phyloP scores from a whole-genome alignment of 2,888 invertebrate species.

The Tipula lateralis region DNA sequence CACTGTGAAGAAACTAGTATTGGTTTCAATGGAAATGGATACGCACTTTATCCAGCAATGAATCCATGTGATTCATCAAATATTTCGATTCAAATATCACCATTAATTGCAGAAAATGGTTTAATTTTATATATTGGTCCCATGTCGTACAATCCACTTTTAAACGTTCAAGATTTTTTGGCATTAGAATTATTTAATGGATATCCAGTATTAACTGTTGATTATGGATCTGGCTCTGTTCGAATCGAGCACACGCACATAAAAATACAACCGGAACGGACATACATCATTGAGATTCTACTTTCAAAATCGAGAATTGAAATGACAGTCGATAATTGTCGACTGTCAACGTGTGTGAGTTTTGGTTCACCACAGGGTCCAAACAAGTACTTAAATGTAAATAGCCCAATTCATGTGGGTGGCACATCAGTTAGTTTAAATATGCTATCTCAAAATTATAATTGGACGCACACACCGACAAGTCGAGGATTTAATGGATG shows the following conservation, averaged over 20 bases:
- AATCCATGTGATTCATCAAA: slow-evolving; percentile 80
- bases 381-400: slow-evolving; percentile 72
- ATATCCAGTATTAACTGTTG: slow-evolving; percentile 74
- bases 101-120: slow-evolving; percentile 68
- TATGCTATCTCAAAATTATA: slow-evolving; percentile 57
- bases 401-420: slow-evolving; percentile 83
- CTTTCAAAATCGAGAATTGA: slow-evolving; percentile 61
- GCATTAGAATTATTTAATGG: slow-evolving; percentile 80
- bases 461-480: slow-evolving; percentile 68
- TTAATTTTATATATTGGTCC: slow-evolving; percentile 91
- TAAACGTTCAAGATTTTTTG: slow-evolving; percentile 79
- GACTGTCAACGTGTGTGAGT: slow-evolving; percentile 64
- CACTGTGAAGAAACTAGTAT: slow-evolving; percentile 85
- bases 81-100: slow-evolving; percentile 72
- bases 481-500: slow-evolving; percentile 78
- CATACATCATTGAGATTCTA: slow-evolving; percentile 80
- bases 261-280: slow-evolving; percentile 74
- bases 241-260: slow-evolving; percentile 64
- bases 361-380: slow-evolving; percentile 65
- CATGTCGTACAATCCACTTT: slow-evolving; percentile 56
- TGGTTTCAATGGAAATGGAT: slow-evolving; percentile 85
- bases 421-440: slow-evolving; percentile 64
- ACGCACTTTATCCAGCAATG: slow-evolving; percentile 86
- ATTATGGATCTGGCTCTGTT: slow-evolving; percentile 81
- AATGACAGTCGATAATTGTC: slow-evolving; percentile 73